phyloP scores from a whole-genome alignment of 2,888 invertebrate genomes.

The Mythimna ferrago region DNA sequence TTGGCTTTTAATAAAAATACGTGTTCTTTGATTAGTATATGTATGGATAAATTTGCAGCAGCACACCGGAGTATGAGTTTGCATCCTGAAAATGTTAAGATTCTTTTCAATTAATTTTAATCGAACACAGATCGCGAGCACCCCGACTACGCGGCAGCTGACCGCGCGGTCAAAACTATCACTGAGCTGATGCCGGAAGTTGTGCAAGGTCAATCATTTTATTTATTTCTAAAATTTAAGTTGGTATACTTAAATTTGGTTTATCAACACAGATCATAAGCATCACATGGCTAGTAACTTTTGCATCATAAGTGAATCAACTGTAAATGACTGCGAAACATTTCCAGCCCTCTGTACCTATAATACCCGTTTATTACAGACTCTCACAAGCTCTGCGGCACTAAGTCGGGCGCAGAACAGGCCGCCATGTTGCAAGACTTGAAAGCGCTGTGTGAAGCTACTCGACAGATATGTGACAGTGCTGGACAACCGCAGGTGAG shows the following conservation, averaged over 20 bases:
- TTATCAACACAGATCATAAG: no score
- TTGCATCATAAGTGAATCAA: background rate
- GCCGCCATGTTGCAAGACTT: slow-evolving; percentile 38
- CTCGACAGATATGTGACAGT: slow-evolving; percentile 5
- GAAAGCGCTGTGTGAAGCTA: slow-evolving; percentile 39
- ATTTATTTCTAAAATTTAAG: background rate
- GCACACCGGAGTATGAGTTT: slow-evolving; percentile 33
- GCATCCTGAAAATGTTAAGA: background rate
- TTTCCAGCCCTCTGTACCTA: background rate
- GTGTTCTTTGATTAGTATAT: no score
- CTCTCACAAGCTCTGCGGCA: slow-evolving; percentile 26
- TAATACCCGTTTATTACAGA: slow-evolving; percentile 25
- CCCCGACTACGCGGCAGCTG: slow-evolving; percentile 69
- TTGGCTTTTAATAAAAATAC: no score
- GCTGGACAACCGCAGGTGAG: background rate
- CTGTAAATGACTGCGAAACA: background rate
- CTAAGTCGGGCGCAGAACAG: slow-evolving; percentile 12
- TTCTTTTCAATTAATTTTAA: background rate
- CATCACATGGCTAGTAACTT: background rate
- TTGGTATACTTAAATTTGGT: no score
- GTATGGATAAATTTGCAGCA: slow-evolving; percentile 6
- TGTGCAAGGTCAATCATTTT: slow-evolving; percentile 54
- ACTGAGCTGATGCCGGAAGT: slow-evolving; percentile 70
- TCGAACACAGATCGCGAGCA: slow-evolving; percentile 66
- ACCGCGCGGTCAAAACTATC: slow-evolving; percentile 66